phyloP scores from a whole-genome alignment of 2,797 vertebrate species.

The Delichon dasypus region DNA sequence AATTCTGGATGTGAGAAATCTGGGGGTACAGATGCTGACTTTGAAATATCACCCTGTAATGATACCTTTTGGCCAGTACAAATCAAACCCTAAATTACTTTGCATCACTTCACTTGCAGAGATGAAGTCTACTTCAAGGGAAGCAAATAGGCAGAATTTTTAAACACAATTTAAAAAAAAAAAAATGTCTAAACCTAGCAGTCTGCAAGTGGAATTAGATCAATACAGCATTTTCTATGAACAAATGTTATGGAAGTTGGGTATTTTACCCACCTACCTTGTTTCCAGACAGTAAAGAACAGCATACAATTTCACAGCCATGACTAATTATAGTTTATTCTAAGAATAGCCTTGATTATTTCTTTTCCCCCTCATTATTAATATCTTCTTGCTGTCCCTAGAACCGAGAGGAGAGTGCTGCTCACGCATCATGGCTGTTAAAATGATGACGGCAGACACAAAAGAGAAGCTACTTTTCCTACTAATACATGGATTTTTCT shows the following conservation, averaged over 20 bases:
- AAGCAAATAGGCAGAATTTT: not conserved
- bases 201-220: not conserved
- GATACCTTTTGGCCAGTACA: not conserved
- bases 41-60: not conserved
- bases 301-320: not conserved
- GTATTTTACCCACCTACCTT: not conserved
- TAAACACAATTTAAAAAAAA: not conserved
- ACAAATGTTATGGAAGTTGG: not conserved
- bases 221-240: not conserved
- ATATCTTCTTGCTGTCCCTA: not conserved
- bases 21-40: not conserved
- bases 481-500: not conserved
- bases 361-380: not conserved
- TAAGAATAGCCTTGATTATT: not conserved
- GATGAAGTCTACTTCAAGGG: not conserved
- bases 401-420: not conserved
- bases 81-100: not conserved
- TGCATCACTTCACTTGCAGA: not conserved
- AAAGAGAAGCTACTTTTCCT: not conserved
- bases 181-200: not conserved
- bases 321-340: not conserved
- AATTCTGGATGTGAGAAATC: not conserved
- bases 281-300: not conserved
- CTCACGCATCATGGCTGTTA: not conserved
- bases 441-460: fast-evolving